Conservation (phyloP, 2,113 vertebrate genomes). For the Otolemur garnettii region DNA sequence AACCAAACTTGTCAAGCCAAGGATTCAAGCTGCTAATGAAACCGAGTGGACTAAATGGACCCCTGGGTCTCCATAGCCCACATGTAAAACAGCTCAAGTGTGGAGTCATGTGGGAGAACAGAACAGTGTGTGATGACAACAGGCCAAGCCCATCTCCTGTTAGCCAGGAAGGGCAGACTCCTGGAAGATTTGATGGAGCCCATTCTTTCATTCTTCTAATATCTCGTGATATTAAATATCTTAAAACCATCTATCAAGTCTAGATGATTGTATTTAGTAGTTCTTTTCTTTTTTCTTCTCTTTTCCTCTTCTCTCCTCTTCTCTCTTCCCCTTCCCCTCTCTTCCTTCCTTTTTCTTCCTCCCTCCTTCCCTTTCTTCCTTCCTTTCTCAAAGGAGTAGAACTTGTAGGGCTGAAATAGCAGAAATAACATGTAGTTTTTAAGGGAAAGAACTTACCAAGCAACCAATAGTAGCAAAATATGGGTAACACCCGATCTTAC, state of each 20-base stretch:
- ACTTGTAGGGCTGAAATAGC: neutral
- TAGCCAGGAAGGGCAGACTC: neutral
- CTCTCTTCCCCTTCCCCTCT: too few species aligned
- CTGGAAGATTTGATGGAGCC: neutral
- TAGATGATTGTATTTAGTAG: neutral
- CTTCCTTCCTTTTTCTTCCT: neutral
- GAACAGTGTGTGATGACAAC: neutral
- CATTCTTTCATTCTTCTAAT: neutral
- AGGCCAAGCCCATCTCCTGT: neutral
- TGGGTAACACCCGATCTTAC: neutral
- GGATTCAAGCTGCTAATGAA: neutral
- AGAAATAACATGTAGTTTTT: constrained; percentile 11
- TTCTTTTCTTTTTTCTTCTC: neutral
- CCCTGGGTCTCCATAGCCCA: neutral
- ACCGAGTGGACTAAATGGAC: neutral
- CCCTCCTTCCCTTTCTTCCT: neutral
- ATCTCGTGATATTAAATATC: neutral
- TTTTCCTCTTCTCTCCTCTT: neutral
- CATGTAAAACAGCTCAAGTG: neutral
- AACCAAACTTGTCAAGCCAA: neutral
- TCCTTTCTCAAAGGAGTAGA: neutral
- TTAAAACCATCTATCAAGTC: neutral
- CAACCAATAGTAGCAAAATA: neutral
- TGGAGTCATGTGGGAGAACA: neutral
- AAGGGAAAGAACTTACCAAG: neutral